A percentile compares a stretch with the other conserved stretches of the same genome.
Conservation (phyloP, 1,140 invertebrate species). For the Theocolax elegans region DNA sequence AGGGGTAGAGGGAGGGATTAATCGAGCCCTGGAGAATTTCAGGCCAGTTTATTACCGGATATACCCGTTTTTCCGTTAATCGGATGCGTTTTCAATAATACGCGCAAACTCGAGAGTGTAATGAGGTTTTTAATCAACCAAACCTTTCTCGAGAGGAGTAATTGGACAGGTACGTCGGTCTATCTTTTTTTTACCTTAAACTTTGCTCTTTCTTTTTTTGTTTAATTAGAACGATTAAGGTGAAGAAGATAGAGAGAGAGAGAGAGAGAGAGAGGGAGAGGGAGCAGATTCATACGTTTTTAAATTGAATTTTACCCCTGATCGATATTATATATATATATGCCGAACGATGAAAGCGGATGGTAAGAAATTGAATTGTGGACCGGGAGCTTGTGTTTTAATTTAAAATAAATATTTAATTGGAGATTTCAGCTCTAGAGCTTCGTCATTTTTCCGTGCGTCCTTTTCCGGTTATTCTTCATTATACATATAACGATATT, state of each 20-base stretch:
- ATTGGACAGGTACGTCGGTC: not conserved
- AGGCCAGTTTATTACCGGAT: not conserved
- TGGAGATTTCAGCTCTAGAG: too few species aligned
- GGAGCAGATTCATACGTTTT: not conserved
- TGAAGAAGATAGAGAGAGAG: not conserved
- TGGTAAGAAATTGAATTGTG: too few species aligned
- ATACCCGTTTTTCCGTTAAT: conserved; percentile 12
- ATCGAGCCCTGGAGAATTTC: not conserved
- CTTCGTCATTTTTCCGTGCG: too few species aligned
- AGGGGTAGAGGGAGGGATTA: conserved; percentile 16
- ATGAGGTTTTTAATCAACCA: conserved; percentile 28
- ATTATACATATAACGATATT: too few species aligned
- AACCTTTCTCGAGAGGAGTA: conserved; percentile 10
- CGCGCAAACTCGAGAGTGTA: not conserved
- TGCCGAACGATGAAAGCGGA: not conserved
- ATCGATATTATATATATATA: too few species aligned
- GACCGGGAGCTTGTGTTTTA: too few species aligned
- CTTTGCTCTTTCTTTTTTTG: not conserved
- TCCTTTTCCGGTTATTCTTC: too few species aligned
- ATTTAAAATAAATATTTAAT: too few species aligned
- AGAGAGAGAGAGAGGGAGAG: too few species aligned
- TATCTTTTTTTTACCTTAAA: not conserved
- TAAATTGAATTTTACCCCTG: not conserved
- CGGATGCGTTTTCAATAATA: conserved; percentile 20
- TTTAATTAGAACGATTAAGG: not conserved